Percentiles rank a stretch among this genome's conserved stretches.
phyloP scores from a whole-genome alignment of 2,113 vertebrate species.

The Hypocryptadius cinnamomeus region DNA sequence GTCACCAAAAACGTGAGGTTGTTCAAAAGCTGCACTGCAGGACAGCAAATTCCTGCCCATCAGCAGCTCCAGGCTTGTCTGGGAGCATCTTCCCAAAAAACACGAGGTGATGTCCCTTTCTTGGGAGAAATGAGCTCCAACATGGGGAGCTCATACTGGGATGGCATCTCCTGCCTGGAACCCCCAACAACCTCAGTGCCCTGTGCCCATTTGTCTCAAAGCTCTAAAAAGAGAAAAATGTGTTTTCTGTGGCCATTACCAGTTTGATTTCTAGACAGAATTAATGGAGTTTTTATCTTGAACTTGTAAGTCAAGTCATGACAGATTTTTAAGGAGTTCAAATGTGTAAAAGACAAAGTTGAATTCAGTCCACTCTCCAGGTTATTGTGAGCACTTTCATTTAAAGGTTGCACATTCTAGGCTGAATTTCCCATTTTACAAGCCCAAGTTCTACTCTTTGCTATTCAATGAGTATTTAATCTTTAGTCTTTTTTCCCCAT shows the following conservation, averaged over 20 bases:
- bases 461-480: not conserved
- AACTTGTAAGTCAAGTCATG: not conserved
- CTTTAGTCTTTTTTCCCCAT: not conserved
- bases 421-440: not conserved
- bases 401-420: not conserved
- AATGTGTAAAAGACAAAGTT: not conserved
- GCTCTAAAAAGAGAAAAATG: not conserved
- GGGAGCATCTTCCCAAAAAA: not conserved
- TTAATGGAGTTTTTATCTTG: not conserved
- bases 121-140: not conserved
- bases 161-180: not conserved
- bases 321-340: not conserved
- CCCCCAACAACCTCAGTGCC: not conserved
- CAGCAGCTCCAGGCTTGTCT: not conserved
- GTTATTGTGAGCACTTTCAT: not conserved
- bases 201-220: not conserved
- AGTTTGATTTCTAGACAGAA: not conserved
- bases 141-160: fast-evolving
- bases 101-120: not conserved
- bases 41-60: not conserved
- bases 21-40: not conserved
- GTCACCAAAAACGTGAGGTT: fast-evolving
- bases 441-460: not conserved
- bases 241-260: not conserved
- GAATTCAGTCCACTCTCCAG: not conserved